Evolutionary conservation across 2,888 invertebrate species (phyloP).

Genomic region (Ectemnius lituratus): DNA sequence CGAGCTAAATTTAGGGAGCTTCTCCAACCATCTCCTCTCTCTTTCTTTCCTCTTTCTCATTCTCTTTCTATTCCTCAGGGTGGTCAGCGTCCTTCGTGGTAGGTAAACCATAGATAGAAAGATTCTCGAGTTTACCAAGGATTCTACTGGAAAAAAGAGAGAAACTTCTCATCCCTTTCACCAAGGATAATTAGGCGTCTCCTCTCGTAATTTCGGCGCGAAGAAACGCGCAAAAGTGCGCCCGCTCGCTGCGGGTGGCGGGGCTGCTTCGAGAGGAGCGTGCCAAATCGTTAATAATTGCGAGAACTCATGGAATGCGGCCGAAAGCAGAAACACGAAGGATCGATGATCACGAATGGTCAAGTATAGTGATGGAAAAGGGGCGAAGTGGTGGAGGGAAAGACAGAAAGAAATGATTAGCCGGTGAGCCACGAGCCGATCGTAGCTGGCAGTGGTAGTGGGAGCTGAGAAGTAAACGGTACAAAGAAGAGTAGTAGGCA

Average conservation of each 20-base stretch:
- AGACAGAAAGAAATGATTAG: no score
- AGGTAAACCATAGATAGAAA: constrained; percentile 49
- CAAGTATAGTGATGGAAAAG: neutral
- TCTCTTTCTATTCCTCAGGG: neutral
- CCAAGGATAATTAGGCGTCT: constrained; percentile 56
- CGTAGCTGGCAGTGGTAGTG: neutral
- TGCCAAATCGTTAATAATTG: constrained; percentile 58
- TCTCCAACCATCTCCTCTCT: neutral
- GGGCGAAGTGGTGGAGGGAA: no score
- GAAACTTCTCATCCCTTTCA: constrained; percentile 21
- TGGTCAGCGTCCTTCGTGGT: constrained; percentile 50
- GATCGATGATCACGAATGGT: neutral
- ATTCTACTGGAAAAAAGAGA: neutral
- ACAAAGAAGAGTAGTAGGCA: constrained; percentile 5
- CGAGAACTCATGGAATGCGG: constrained; percentile 6
- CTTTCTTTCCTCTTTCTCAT: neutral
- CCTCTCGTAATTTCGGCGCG: constrained; percentile 56
- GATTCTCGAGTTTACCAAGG: constrained; percentile 19
- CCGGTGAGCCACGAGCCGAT: neutral
- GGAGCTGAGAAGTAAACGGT: neutral
- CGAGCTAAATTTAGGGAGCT: neutral
- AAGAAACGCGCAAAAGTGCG: constrained; percentile 36
- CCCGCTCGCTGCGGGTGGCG: constrained; percentile 44
- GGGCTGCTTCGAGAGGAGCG: constrained; percentile 38
- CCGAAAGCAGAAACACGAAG: neutral